Base-by-base conservation (phyloP, 2,797 vertebrate genomes). In the Mergus octosetaceus region DNA sequence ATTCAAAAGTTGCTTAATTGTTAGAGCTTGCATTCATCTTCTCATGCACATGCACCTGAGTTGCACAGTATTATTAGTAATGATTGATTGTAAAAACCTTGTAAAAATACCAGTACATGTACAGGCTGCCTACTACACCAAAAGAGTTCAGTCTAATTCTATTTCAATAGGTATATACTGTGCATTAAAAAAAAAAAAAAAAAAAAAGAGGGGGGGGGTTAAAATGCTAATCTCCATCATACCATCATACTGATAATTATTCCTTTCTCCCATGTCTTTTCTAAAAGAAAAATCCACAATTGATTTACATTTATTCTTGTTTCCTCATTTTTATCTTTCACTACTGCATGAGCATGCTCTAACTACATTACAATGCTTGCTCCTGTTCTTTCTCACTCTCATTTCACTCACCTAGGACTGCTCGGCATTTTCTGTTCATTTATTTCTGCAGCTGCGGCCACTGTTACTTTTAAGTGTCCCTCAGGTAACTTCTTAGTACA, bases 301-400 rank as follows among this genome's bases (percentile, higher is more conserved):
- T 43, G 36, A 65, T 78, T 90, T 64, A n/a, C 13, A 27, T 86
- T 61, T 74, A 36, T 81, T 84, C 38, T 69, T 74, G 7, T 70
- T 81, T 94, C 70, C 62, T 84, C 45, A 25, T 54, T 90, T 77
- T 80, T 92, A 5, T 25, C 16, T 88, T 91, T 75, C 65, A 54
- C 27, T 79, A 45, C 43, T 57, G 4, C 25, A 53, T n/a, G 11
- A 36, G 11, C 6, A 10, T 25, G 10, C 39, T 89, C 85, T 93
- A 81, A 49, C 58, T 81, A 88, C 14, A 43, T n/a, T 70, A 7
- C 12, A 61, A 9, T 70, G 39, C 7, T 79, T 53, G 14, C 8
- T 74, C 6, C 11, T 68, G n/a, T 47, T 61, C 22, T 79, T 80
- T 39, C 18, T 87, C 7, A 38, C 6, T 81, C 45, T 77, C 9